These are phyloP conservation scores for Centropyge bicolor DNA, from an alignment of 2,797 vertebrate genomes.

Conservation along the genomic window DNA sequence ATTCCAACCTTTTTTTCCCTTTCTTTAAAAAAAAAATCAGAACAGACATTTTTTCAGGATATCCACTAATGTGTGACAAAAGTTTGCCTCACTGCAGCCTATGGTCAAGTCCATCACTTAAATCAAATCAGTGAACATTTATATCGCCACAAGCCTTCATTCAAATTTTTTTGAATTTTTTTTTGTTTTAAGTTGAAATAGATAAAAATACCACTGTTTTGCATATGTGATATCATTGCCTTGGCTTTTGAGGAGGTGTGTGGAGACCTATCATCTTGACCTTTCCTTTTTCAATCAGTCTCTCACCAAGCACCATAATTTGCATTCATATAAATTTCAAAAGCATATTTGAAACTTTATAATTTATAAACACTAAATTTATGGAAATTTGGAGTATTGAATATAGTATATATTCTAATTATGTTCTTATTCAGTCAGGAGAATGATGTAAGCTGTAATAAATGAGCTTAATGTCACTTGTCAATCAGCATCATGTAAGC, in stretches of 20 bases:
- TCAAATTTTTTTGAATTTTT: too few species aligned
- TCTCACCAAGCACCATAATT: neutral
- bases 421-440: neutral
- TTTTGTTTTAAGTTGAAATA: too few species aligned
- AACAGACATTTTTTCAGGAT: too few species aligned
- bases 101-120: too few species aligned
- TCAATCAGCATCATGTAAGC: neutral
- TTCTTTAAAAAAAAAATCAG: neutral
- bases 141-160: too few species aligned
- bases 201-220: too few species aligned
- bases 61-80: too few species aligned
- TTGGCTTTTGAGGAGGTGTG: too few species aligned
- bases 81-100: too few species aligned
- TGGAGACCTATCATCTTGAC: neutral
- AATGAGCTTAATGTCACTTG: neutral
- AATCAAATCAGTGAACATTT: too few species aligned
- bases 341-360: neutral
- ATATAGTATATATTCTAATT: neutral
- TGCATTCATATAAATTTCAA: neutral
- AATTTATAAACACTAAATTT: neutral
- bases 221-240: too few species aligned
- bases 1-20: too few species aligned
- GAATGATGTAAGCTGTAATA: neutral
- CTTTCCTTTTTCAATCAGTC: neutral
- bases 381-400: neutral